Evolutionary conservation across 1,140 invertebrate species (phyloP).

Genomic region (Colletes latitarsis): DNA sequence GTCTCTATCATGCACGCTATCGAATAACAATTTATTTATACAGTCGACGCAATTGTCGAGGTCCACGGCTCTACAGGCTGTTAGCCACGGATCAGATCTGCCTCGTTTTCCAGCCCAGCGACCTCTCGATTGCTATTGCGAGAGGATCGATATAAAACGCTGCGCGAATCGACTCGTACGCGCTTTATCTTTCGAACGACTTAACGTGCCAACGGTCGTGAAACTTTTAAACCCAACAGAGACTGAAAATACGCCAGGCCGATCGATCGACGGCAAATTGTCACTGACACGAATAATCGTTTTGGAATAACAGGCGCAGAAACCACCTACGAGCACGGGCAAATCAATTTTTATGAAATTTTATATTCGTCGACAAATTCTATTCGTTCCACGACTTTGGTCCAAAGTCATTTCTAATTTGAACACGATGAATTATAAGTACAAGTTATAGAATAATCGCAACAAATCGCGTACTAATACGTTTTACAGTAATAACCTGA

Average conservation of each 20-base stretch:
- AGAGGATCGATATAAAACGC: background rate
- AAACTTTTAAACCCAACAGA: background rate
- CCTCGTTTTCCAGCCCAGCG: conserved; percentile 11
- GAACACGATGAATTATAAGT: too few relatives aligned
- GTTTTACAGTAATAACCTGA: too few relatives aligned
- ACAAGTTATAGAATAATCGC: too few relatives aligned
- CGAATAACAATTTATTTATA: conserved; percentile 11
- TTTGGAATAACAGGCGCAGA: too few relatives aligned
- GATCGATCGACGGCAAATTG: background rate
- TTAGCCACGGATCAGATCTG: conserved; percentile 9
- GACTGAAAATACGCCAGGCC: background rate
- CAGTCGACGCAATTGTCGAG: background rate
- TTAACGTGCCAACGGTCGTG: too few relatives aligned
- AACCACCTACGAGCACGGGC: too few relatives aligned
- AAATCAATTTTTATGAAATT: too few relatives aligned
- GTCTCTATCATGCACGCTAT: background rate
- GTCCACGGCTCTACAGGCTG: conserved; percentile 3
- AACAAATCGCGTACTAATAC: too few relatives aligned
- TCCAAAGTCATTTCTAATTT: too few relatives aligned
- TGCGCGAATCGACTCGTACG: background rate
- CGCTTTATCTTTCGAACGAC: background rate
- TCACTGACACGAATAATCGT: too few relatives aligned
- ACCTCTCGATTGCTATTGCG: conserved; percentile 1
- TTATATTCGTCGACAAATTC: too few relatives aligned
- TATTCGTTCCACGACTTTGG: too few relatives aligned